A percentile compares a stretch with the other conserved stretches of the same genome.
These are phyloP conservation scores for Melolontha melolontha DNA, from an alignment of 2,888 invertebrate species.

Conservation along the genomic window DNA sequence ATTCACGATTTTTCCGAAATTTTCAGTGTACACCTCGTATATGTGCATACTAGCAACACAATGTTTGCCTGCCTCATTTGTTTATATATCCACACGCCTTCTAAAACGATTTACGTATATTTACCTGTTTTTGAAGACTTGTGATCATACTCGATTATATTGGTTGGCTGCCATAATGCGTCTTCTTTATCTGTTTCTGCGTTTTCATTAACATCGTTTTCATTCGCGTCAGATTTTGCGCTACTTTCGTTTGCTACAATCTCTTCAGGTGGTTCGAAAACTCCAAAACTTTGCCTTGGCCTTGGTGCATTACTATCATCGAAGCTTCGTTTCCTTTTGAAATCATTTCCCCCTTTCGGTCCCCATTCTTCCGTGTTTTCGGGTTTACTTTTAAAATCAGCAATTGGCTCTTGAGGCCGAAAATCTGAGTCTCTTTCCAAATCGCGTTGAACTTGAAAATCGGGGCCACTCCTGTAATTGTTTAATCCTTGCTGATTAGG, in stretches of 20 bases:
- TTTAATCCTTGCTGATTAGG: constrained; percentile 9
- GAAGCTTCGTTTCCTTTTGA: constrained; percentile 3
- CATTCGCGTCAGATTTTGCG: not conserved
- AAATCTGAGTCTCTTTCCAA: constrained; percentile 8
- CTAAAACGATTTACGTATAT: not conserved
- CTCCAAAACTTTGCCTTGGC: not conserved
- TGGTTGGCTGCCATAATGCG: constrained; percentile 70
- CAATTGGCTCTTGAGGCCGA: not conserved
- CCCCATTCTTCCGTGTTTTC: constrained; percentile 3
- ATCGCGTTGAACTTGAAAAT: constrained; percentile 2
- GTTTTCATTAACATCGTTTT: not conserved
- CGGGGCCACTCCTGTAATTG: constrained; percentile 8
- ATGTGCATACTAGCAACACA: no score
- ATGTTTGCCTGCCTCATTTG: not conserved
- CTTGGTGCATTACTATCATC: not conserved
- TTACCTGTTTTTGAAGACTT: constrained; percentile 67
- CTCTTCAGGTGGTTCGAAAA: not conserved
- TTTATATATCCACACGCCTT: constrained; percentile 4
- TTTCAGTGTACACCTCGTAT: no score
- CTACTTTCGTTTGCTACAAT: not conserved
- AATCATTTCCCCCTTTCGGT: not conserved
- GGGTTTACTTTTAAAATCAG: constrained; percentile 1
- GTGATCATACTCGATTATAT: constrained; percentile 80
- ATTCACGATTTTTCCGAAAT: no score
- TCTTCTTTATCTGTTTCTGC: constrained; percentile 57